These are phyloP conservation scores for Lasioglossum vierecki DNA, from an alignment of 2,888 invertebrate species.

Conservation along the genomic window DNA sequence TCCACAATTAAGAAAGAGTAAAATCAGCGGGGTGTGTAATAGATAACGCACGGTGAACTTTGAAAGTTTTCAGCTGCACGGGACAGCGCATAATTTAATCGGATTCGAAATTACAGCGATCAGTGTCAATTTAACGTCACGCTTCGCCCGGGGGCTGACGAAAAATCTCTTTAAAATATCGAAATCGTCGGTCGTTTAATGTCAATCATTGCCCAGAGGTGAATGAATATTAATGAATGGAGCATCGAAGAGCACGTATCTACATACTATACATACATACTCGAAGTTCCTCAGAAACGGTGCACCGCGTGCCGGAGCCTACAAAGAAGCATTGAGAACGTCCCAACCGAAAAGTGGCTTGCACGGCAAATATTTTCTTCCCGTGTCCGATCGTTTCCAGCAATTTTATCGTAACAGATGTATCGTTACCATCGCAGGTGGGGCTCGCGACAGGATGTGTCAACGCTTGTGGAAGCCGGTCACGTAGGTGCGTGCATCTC, in stretches of 20 bases:
- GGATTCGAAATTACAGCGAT: not conserved
- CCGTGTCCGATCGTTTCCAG: slow-evolving; percentile 28
- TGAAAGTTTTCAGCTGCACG: not conserved
- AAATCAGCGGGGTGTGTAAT: rapidly evolving
- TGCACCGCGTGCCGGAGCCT: not conserved
- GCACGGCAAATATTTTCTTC: slow-evolving; percentile 46
- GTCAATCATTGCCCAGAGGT: not conserved
- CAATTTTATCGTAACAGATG: slow-evolving; percentile 48
- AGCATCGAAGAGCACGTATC: not conserved
- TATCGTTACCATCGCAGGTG: slow-evolving; percentile 70
- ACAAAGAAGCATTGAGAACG: not conserved
- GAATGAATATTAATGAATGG: slow-evolving; percentile 16
- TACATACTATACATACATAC: not conserved
- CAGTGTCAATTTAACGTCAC: slow-evolving; percentile 6
- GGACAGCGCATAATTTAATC: not conserved
- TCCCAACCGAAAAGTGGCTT: not conserved
- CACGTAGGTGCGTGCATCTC: slow-evolving; percentile 74
- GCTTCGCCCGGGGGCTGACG: not conserved
- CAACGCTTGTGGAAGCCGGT: slow-evolving; percentile 76
- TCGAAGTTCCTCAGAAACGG: not conserved
- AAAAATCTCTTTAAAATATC: not conserved
- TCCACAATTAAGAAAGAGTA: no score
- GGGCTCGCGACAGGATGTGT: slow-evolving; percentile 77
- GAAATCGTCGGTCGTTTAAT: slow-evolving; percentile 1
- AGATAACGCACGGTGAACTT: not conserved